A percentile compares a stretch with the other conserved stretches of the same genome.
Conservation (phyloP, 1,140 invertebrate species). For the Holotrichia oblita region DNA sequence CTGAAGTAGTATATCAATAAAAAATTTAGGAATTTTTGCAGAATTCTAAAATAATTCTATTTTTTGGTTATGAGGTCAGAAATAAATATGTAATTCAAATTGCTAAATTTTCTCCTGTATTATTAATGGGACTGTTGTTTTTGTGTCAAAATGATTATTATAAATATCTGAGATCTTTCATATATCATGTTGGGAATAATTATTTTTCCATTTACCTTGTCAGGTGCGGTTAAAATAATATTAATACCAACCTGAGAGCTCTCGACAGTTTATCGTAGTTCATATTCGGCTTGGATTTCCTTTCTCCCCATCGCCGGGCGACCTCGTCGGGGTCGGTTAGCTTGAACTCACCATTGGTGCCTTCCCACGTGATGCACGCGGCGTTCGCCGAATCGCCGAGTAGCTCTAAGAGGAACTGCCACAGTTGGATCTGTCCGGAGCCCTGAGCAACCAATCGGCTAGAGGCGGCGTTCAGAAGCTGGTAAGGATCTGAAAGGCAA, state of each 20-base stretch:
- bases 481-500: slow-evolving; percentile 73
- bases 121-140: too few species aligned
- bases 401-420: slow-evolving; percentile 96
- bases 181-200: neutral
- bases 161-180: too few species aligned
- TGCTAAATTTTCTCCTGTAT: too few species aligned
- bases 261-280: slow-evolving; percentile 96
- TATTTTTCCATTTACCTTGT: neutral
- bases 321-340: slow-evolving; percentile 94
- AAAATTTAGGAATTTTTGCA: too few species aligned
- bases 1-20: too few species aligned
- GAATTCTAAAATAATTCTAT: too few species aligned
- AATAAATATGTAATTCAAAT: too few species aligned
- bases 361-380: slow-evolving; percentile 86
- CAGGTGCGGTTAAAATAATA: neutral
- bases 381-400: slow-evolving; percentile 82
- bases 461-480: slow-evolving; percentile 75
- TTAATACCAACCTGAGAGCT: slow-evolving; percentile 75
- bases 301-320: slow-evolving; percentile 90
- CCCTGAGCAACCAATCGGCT: slow-evolving; percentile 76
- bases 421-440: slow-evolving; percentile 94
- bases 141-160: too few species aligned
- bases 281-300: slow-evolving; percentile 96
- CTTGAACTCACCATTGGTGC: slow-evolving; percentile 89
- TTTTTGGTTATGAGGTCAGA: too few species aligned